These are phyloP conservation scores for Rostratula benghalensis DNA, from an alignment of 2,113 vertebrate species.

Conservation along the genomic window DNA sequence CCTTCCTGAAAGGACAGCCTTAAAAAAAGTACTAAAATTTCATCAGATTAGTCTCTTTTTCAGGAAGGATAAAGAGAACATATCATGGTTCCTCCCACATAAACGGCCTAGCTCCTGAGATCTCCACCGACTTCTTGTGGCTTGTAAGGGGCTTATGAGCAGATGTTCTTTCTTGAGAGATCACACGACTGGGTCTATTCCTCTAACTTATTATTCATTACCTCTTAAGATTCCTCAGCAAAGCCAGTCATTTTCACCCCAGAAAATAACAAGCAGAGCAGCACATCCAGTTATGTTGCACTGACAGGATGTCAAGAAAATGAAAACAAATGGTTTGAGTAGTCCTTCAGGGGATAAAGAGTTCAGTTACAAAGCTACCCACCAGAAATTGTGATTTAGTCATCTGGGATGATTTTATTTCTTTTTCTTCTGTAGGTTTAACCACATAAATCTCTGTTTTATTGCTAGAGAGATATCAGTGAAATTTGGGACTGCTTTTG, in stretches of 20 bases:
- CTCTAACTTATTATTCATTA: slow-evolving; percentile 28
- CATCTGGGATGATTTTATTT: slow-evolving; percentile 65
- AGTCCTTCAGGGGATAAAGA: slow-evolving; percentile 57
- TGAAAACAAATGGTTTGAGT: slow-evolving; percentile 73
- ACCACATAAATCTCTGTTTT: slow-evolving; percentile 50
- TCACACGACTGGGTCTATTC: neutral
- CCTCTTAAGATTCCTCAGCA: slow-evolving; percentile 6
- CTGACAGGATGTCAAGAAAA: slow-evolving; percentile 71
- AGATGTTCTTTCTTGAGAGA: neutral
- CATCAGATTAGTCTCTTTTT: neutral
- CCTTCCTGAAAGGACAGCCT: neutral
- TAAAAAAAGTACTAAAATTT: neutral
- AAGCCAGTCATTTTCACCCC: slow-evolving; percentile 27
- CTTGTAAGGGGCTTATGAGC: neutral
- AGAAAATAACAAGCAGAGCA: slow-evolving; percentile 52
- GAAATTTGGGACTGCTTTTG: slow-evolving; percentile 48
- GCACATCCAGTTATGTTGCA: slow-evolving; percentile 42
- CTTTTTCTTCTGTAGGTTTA: slow-evolving; percentile 41
- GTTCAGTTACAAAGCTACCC: slow-evolving; percentile 67
- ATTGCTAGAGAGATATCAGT: slow-evolving; percentile 39
- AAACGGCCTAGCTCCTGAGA: neutral
- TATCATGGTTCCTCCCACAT: neutral
- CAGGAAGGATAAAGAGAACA: neutral
- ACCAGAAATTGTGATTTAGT: slow-evolving; percentile 68
- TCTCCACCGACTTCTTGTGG: neutral